Base-by-base conservation (phyloP, 2,113 vertebrate species). In the Chaenogobius annularis region DNA sequence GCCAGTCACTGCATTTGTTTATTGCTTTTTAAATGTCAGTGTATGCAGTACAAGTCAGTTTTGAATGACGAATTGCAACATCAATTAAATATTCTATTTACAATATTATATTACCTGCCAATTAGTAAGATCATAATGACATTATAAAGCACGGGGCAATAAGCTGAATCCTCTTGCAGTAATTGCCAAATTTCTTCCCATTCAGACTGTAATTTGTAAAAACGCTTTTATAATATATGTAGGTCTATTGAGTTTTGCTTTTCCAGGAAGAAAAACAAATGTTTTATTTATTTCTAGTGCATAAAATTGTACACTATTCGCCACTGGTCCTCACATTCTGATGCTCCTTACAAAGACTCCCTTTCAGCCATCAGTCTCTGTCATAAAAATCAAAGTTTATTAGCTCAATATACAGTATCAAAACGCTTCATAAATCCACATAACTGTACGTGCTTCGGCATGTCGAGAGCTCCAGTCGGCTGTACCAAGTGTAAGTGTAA, bases 401-500 rank as follows among this genome's bases (percentile, higher is more conserved):
- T 66, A 47, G 64, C 20, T 47, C 43, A 66, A 47, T 47, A 66
- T 66, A 46, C 64, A 46, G 64, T 66, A 66, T 15, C 40, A 66
- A 47, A 66, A 66, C 40, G 20, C n/a, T 66, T 46, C 64, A 66
- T 44, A 46, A 66, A 66, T 66, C 64, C 64, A 47, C 44, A 47
- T 66, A 66, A 66, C 64, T 47, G 44, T 26, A 66, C n/a, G 43
- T 15, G 11, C 64, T 23, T 46, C 44, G 44, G 64, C 23, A 13
- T 63, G 65, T 15, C 40, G 23, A 59, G 20, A 74, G 67, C n/a
- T 19, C 64, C 56, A 66, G 43, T 46, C 43, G 12, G 20, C 40
- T 37, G 40, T 65, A 77, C 68, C 75, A 66, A 70, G 59, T 82
- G 44, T 55, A 65, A 54, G 72, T 74, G 78, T 58, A 26, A 66